Evolutionary conservation across 2,888 invertebrate genomes (phyloP), one percentile per base, ranked within the genome.

Genomic region (Theodoxus fluviatilis): DNA sequence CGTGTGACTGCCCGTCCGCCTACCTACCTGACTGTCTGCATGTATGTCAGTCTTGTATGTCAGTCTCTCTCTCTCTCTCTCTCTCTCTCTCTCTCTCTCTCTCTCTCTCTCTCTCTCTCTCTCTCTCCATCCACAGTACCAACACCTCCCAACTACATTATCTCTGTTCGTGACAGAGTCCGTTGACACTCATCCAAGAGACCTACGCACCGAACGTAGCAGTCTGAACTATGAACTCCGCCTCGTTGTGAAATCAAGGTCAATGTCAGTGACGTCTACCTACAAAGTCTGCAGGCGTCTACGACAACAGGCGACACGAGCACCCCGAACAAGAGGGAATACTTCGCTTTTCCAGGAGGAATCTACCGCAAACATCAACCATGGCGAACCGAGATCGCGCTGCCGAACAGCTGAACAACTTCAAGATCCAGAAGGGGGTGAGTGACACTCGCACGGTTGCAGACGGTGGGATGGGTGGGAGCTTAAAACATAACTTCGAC

Each of bases 361-460:
- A 33, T 35, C 18, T 59, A 9, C 0, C n/a, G 35, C 31, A 22
- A 33, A 59, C 31, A 15, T 37, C 28, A 66, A 79, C 73, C 66
- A 82, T 82, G 81, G 78, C 80, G 57, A 76, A 73, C 73, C 76
- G 84, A 71, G 84, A 84, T 75, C 80, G 78, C 73, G 78, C 80
- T 31, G 67, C 82, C 3, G 78, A 84, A 28, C 85, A 85, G 67
- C 73, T 85, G 38, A 78, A 79, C 47, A 82, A 82, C 18, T 84
- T 77, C 73, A 81, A 82, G 72, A 78, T 78, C 65, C 52, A 80
- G 12, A 78, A 80, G 59, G 73, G 71, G 75, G 84, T 84, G 75
- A 77, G n/a, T n/a, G n/a, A n/a, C n/a, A n/a, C n/a, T n/a, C n/a
- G n/a, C n/a, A n/a, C n/a, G n/a, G n/a, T n/a, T n/a, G n/a, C n/a